These are phyloP conservation scores for Phyllopteryx taeniolatus DNA, from an alignment of 2,113 vertebrate species.

Conservation along the genomic window DNA sequence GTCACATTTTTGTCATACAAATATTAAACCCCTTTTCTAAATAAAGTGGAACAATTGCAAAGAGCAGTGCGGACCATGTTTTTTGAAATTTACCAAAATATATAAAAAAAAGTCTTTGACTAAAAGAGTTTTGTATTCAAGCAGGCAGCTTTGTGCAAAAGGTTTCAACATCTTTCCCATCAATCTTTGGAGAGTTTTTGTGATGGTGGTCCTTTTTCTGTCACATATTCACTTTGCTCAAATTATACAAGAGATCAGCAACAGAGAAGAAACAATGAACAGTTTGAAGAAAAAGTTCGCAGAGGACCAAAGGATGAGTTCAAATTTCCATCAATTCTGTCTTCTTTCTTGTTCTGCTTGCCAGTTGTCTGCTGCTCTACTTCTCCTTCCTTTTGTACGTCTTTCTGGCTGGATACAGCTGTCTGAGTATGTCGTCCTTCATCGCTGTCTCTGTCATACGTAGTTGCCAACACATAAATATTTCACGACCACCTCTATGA, in stretches of 20 bases:
- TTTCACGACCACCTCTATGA: conserved; percentile 24
- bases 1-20: neutral
- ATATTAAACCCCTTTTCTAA: neutral
- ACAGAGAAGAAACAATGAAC: neutral
- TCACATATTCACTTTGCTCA: neutral
- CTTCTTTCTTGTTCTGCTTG: conserved; percentile 24
- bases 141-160: neutral
- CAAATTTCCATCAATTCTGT: conserved; percentile 31
- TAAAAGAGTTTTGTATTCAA: neutral
- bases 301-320: conserved; percentile 36
- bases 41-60: neutral
- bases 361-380: conserved; percentile 39
- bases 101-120: neutral
- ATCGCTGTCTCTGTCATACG: conserved; percentile 20
- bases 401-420: conserved; percentile 11
- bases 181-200: neutral
- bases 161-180: neutral
- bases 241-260: neutral
- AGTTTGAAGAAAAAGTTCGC: neutral
- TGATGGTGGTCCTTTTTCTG: neutral
- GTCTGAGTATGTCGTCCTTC: conserved; percentile 25
- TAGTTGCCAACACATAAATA: conserved; percentile 20
- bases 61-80: neutral
- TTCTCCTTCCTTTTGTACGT: conserved; percentile 27
- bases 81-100: neutral